phyloP scores from a whole-genome alignment of 2,888 invertebrate species.

The Cheilosia scutellata region DNA sequence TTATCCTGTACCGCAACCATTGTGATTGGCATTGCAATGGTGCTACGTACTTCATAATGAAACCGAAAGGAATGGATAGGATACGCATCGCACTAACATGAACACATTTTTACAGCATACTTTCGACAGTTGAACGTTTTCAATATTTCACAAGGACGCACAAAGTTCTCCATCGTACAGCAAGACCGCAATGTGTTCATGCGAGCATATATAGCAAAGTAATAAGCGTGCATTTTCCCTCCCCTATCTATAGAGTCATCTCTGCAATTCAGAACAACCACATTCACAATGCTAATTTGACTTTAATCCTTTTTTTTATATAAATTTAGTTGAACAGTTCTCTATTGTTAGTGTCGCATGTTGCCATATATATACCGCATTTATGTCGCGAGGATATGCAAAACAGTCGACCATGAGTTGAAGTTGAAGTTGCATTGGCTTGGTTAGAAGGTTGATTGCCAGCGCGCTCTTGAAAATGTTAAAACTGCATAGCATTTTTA shows the following conservation, averaged over 20 bases:
- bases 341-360: conserved; percentile 19
- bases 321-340: conserved; percentile 29
- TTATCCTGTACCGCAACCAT: conserved; percentile 12
- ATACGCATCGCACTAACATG: conserved; percentile 43
- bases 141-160: conserved; percentile 64
- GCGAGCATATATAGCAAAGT: conserved; percentile 52
- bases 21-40: conserved; percentile 16
- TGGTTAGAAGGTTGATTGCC: conserved; percentile 16
- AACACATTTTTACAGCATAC: conserved; percentile 48
- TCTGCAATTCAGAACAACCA: conserved; percentile 62
- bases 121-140: conserved; percentile 61
- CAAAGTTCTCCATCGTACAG: conserved; percentile 20
- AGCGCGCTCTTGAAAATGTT: conserved; percentile 38
- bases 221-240: conserved; percentile 31
- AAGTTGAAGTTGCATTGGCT: neutral
- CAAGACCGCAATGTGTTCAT: conserved; percentile 35
- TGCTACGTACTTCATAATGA: conserved; percentile 1
- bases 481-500: conserved; percentile 28
- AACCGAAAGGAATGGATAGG: conserved; percentile 11
- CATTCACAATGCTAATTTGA: conserved; percentile 69
- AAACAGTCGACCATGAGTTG: conserved; percentile 13
- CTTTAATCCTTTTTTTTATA: conserved; percentile 52
- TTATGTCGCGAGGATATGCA: neutral
- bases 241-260: conserved; percentile 45
- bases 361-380: neutral